These are phyloP conservation scores for Saccopteryx leptura DNA, from an alignment of 2,113 vertebrate species.

Conservation along the genomic window DNA sequence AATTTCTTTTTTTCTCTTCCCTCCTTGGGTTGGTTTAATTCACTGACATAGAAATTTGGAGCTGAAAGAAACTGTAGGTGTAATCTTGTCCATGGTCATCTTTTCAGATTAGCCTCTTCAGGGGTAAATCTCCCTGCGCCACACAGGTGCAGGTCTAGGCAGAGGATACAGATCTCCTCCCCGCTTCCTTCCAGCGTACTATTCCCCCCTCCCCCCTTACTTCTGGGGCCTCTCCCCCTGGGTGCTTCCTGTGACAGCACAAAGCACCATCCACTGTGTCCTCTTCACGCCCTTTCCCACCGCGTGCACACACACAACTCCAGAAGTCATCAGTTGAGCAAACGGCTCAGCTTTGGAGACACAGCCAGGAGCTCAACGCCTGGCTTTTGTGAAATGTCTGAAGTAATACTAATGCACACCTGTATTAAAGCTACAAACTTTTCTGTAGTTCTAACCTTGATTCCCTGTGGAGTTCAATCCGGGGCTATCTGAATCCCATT, in stretches of 20 bases:
- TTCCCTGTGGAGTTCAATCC: background rate
- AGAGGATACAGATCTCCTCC: accelerated
- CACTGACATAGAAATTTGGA: background rate
- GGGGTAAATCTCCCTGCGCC: accelerated
- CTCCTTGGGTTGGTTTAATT: background rate
- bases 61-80: background rate
- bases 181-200: background rate
- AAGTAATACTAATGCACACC: background rate
- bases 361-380: accelerated
- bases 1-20: background rate
- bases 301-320: background rate
- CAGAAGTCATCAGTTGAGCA: background rate
- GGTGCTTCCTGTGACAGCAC: background rate
- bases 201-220: accelerated
- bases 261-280: background rate
- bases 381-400: background rate
- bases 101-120: background rate
- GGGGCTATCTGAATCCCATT: background rate
- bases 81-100: too few species aligned
- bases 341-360: background rate
- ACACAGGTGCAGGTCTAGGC: too few species aligned
- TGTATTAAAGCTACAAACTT: background rate
- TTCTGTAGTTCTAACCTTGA: background rate
- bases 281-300: background rate
- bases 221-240: too few species aligned